Base-by-base conservation (phyloP, 1,140 invertebrate genomes). In the Orussus abietinus region DNA sequence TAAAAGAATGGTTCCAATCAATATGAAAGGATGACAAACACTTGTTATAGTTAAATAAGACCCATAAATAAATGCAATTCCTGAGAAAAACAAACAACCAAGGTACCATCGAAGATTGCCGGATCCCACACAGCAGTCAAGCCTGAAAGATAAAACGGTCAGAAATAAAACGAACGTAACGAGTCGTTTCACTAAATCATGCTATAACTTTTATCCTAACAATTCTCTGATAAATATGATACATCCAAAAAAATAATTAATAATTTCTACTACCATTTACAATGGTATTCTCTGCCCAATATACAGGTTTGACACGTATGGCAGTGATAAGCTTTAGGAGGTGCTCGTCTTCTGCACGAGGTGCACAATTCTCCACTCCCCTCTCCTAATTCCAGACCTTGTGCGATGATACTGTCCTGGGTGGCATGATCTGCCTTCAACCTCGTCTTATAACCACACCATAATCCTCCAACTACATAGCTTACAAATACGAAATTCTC, bases 21-120 rank as follows among this genome's bases (percentile, higher is more conserved):
- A 57, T 55, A 78, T 72, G 50, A 80, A 82, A 2, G 83, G 83
- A 68, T 84, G 81, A 53, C 84, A 87, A 2, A 85, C 76, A 19
- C 80, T 82, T 3, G 84, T 86, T 38, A 87, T 70, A 3, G 81
- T 82, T 42, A 86, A 72, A 66, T 84, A 83, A 1, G 81, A 80
- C 31, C 82, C 82, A 57, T 82, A 80, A 26, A 83, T 57, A 42
- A 86, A 69, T 37, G 80, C 77, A 21, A 72, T 51, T 29, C 80
- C 73, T 12, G 77, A 79, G 51, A 78, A 77, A 21, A 83, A 55
- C 42, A 82, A 69, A 14, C 79, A 79, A 22, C 67, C 55, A 11
- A 85, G 50, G 55, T 82, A 85, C 63, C 78, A 79, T 25, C 60
- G 70, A 31, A 82, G 76, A 57, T 86, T 86, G 46, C 77, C 77